Evolutionary conservation across 2,888 invertebrate species (phyloP).

Genomic region (Drosophila vallismaia): DNA sequence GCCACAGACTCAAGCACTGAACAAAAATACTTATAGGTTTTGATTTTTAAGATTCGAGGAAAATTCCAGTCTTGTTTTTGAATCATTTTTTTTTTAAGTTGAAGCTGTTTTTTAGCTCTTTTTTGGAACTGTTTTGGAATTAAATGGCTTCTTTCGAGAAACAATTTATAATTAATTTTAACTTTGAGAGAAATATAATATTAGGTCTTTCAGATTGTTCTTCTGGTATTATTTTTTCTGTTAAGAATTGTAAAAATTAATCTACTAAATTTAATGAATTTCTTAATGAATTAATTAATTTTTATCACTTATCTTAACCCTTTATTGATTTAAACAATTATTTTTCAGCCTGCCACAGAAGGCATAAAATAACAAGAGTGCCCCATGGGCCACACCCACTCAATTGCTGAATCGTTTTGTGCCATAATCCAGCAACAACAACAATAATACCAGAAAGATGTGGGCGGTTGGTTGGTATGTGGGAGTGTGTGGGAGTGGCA

Average conservation of each 20-base stretch:
- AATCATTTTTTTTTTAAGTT: too few relatives aligned
- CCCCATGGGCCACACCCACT: constrained; percentile 48
- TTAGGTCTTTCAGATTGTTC: too few relatives aligned
- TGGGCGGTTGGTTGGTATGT: too few relatives aligned
- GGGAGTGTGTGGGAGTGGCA: not conserved
- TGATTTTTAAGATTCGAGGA: too few relatives aligned
- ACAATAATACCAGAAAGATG: constrained; percentile 13
- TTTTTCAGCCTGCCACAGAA: constrained; percentile 38
- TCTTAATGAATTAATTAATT: not conserved
- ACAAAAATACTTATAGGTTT: not conserved
- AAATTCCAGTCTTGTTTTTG: too few relatives aligned
- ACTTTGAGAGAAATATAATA: too few relatives aligned
- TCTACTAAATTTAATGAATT: not conserved
- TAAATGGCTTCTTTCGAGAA: not conserved
- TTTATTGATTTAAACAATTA: not conserved
- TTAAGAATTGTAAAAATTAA: too few relatives aligned
- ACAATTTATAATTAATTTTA: too few relatives aligned
- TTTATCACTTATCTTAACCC: not conserved
- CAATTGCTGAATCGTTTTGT: constrained; percentile 43
- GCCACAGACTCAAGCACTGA: not conserved
- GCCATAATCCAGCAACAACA: constrained; percentile 56
- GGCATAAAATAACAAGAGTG: constrained; percentile 63
- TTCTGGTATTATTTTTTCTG: not conserved
- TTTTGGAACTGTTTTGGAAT: too few relatives aligned
- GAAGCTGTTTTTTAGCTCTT: too few relatives aligned